Evolutionary conservation across 1,140 invertebrate genomes (phyloP), one percentile per base, ranked within the genome.

Genomic region (Bombus consobrinus): DNA sequence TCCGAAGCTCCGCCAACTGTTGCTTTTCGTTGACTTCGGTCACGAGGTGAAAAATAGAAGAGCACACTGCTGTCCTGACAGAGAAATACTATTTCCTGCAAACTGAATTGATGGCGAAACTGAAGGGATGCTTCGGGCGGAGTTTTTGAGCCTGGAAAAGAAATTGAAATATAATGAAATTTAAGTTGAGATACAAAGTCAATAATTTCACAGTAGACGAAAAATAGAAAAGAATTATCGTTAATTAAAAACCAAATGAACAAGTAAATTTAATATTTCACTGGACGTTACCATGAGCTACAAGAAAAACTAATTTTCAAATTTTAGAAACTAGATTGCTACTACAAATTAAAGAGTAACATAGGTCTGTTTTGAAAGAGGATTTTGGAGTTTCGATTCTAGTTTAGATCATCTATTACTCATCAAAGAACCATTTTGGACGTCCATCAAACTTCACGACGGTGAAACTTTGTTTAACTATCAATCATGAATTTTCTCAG

Each of bases 1-100:
- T 41, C 37, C 28, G 41, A 22, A 25, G 41, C 32, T 82, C 77
- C 88, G 72, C 88, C 90, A 91, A 91, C 89, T 91, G 90, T 91
- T 91, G 90, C 89, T 91, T 83, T 81, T 59, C 62, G 66, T 32
- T 28, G 78, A 59, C 79, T 62, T 66, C 34, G n/a, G 39, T 13
- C n/a, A 34, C 68, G 34, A 43, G 59, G 43, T 79, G 71, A 87
- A 81, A 62, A 81, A 68, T 57, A 72, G 3, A 77, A 64, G 28
- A 78, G 34, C 15, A 34, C 18, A 53, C 18, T 18, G 15, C 10
- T 39, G 64, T 43, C n/a, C 43, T 15, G 34, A 34, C 47, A 8
- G 2, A 37, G 34, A 32, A 57, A 37, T 57, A 59, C 15, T 28
- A 13, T 34, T n/a, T 25, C 12, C 25, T 59, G 8, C 47, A n/a